phyloP scores from a whole-genome alignment of 1,140 invertebrate genomes.

The Hestina assimilis region DNA sequence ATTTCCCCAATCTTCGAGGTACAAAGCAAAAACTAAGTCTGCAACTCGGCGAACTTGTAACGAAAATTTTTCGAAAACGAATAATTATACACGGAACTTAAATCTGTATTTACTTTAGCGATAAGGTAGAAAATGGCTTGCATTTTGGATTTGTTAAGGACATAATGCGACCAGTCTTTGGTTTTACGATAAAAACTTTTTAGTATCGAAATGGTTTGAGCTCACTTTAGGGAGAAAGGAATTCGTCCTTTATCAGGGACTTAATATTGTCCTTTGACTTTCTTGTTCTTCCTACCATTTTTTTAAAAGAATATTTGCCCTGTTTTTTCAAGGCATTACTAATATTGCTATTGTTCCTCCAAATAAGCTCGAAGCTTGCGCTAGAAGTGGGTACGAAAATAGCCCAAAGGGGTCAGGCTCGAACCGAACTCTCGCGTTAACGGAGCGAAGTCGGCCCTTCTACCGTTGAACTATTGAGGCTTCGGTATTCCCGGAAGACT shows the following conservation, averaged over 20 bases:
- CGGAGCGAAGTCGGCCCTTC: too few relatives aligned
- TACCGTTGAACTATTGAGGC: too few relatives aligned
- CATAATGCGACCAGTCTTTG: constrained; percentile 6
- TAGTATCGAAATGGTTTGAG: constrained; percentile 3
- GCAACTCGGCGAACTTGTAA: constrained; percentile 21
- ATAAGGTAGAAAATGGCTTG: constrained; percentile 2
- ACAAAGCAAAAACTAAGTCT: constrained; percentile 26
- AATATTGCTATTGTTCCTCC: too few relatives aligned
- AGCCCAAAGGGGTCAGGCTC: too few relatives aligned
- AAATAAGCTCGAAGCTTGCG: too few relatives aligned
- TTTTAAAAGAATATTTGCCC: too few relatives aligned
- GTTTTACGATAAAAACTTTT: constrained; percentile 11
- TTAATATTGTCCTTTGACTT: neutral
- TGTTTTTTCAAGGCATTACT: too few relatives aligned
- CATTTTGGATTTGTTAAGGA: neutral
- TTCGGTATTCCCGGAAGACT: too few relatives aligned
- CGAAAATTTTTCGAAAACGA: neutral
- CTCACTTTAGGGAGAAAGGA: constrained; percentile 8
- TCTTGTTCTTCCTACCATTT: too few relatives aligned
- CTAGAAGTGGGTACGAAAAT: too few relatives aligned
- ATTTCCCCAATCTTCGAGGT: constrained; percentile 9
- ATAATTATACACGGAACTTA: neutral
- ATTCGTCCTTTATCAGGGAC: neutral
- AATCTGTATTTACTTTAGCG: neutral
- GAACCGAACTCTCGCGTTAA: too few relatives aligned